These are phyloP conservation scores for Dynastes grantii DNA, from an alignment of 2,888 invertebrate species.

Conservation along the genomic window DNA sequence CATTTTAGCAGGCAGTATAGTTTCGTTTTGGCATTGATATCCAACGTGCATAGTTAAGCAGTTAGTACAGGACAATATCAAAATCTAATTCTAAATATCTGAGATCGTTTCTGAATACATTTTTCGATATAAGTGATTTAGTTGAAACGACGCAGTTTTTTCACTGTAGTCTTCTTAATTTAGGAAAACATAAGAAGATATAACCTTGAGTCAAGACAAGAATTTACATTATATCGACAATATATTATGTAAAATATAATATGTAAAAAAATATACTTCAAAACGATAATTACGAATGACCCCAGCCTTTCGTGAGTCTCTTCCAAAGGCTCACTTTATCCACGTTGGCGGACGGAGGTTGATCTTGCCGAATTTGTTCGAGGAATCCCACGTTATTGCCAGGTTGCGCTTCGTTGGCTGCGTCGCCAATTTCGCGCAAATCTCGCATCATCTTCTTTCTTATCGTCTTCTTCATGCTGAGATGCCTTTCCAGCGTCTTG, in stretches of 20 bases:
- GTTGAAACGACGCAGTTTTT: not conserved
- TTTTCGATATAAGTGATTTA: constrained; percentile 12
- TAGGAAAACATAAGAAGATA: not conserved
- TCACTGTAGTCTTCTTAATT: not conserved
- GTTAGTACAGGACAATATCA: no score
- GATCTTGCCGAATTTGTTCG: constrained; percentile 70
- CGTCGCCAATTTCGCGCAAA: constrained; percentile 77
- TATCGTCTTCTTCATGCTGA: constrained; percentile 91
- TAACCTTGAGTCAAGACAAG: not conserved
- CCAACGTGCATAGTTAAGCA: no score
- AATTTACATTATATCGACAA: no score
- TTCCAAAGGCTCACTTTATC: constrained; percentile 71
- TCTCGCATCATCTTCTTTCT: constrained; percentile 90
- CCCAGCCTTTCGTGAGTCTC: constrained; percentile 70
- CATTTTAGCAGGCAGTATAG: no score
- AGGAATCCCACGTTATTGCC: constrained; percentile 67
- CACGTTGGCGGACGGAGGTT: constrained; percentile 69
- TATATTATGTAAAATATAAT: not conserved
- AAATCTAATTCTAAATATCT: not conserved
- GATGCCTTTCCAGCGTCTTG: constrained; percentile 84
- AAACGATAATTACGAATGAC: constrained; percentile 59
- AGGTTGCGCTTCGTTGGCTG: constrained; percentile 61
- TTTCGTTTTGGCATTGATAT: no score
- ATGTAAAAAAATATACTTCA: constrained; percentile 53
- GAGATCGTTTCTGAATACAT: constrained; percentile 27